Conservation (phyloP, 2,888 invertebrate species). For the Eupithecia insigniata region DNA sequence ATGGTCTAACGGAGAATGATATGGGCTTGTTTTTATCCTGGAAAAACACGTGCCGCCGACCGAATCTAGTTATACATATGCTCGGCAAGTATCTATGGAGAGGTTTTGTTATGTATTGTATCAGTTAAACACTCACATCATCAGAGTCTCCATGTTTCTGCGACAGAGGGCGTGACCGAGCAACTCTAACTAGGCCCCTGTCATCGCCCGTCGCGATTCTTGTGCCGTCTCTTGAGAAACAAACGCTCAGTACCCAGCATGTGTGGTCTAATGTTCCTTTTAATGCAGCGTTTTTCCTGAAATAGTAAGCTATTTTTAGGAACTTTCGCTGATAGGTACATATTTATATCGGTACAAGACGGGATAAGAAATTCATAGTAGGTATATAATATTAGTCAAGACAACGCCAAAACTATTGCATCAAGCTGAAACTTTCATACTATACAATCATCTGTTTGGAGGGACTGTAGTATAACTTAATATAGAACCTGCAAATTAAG, state of each 20-base stretch:
- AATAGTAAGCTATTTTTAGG: conserved; percentile 50
- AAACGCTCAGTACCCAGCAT: conserved; percentile 94
- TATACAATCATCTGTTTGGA: too few species aligned
- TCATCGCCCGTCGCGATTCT: conserved; percentile 89
- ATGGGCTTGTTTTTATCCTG: too few species aligned
- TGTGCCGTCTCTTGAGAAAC: conserved; percentile 93
- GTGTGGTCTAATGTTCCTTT: conserved; percentile 94
- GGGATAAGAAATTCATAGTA: too few species aligned
- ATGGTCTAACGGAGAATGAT: too few species aligned
- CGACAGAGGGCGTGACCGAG: conserved; percentile 85
- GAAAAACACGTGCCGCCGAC: too few species aligned
- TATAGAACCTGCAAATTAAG: too few species aligned
- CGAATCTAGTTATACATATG: neutral
- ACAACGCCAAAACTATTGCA: neutral
- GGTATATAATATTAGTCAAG: too few species aligned
- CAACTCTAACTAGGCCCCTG: conserved; percentile 95
- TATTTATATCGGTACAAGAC: neutral
- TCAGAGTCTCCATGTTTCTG: conserved; percentile 22
- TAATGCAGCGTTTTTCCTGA: conserved; percentile 92
- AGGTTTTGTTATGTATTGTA: neutral
- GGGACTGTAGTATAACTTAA: too few species aligned
- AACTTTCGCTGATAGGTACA: neutral
- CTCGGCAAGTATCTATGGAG: too few species aligned
- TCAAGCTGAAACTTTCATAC: neutral
- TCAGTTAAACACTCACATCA: conserved; percentile 22